Evolutionary conservation across 1,140 invertebrate species (phyloP), one percentile per base, ranked within the genome.

Genomic region (Coptotermes formosanus): DNA sequence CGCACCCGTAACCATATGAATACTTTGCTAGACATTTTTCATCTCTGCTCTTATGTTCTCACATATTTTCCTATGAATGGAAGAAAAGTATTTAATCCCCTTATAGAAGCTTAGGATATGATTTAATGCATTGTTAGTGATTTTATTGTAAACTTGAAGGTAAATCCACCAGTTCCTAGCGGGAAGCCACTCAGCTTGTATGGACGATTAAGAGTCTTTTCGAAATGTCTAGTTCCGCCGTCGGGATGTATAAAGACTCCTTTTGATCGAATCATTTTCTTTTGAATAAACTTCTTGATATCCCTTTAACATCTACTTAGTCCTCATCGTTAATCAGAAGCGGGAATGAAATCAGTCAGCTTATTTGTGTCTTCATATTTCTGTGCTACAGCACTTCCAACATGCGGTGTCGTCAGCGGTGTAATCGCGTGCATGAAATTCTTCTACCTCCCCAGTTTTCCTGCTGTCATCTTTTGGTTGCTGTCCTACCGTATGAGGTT

Each of bases 91-190:
- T 4, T 30, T 75, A n/a, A 75, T n/a, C n/a, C 64, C 64, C 64
- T 75, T 75, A 75, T 75, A 75, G 64, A 30, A 75, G 64, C 64
- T 75, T 75, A 30, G n/a, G 64, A 75, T 75, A 75, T 75, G 64
- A 75, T 75, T 75, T 75, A 75, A 75, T 25, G 30, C 14, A n/a
- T 75, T 30, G 64, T 75, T 75, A 75, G 64, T 75, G 64, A 75
- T 75, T 75, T 75, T 75, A 75, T 75, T 75, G 30, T 75, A 75
- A 30, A 75, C 64, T n/a, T 25, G n/a, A 75, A 1, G 64, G 25
- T 75, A 75, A 75, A 75, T 16, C 64, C 64, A 75, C 64, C 25
- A 30, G 25, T n/a, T 75, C 64, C n/a, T 75, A 9, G 64, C 9
- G 11, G 11, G 64, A 75, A 75, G 64, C 64, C 64, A 6, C 25